These are phyloP conservation scores for Arctopsyche grandis DNA, from an alignment of 1,140 invertebrate genomes.

Conservation along the genomic window DNA sequence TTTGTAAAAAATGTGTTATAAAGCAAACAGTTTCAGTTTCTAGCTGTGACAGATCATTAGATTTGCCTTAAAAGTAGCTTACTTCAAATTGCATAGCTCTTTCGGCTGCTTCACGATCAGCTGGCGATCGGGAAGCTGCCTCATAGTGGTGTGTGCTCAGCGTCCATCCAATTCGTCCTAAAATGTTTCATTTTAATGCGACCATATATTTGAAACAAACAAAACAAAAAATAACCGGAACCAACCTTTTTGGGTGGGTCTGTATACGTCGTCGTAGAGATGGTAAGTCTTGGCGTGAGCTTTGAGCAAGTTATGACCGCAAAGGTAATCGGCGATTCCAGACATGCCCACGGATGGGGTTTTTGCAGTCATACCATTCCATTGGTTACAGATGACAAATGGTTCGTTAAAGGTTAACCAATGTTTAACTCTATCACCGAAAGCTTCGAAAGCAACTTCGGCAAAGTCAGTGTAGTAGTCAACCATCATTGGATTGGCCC, in stretches of 20 bases:
- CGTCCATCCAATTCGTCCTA: conserved; percentile 65
- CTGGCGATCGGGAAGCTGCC: conserved; percentile 58
- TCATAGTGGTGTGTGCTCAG: conserved; percentile 66
- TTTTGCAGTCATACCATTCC: conserved; percentile 57
- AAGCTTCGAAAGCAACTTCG: conserved; percentile 59
- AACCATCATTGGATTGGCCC: conserved; percentile 46
- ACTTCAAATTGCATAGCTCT: conserved; percentile 66
- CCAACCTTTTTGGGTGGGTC: too few relatives aligned
- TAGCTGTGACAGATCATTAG: neutral
- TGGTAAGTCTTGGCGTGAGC: conserved; percentile 68
- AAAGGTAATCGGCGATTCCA: conserved; percentile 64
- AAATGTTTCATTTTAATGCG: neutral
- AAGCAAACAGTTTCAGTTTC: neutral
- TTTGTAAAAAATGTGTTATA: conserved; percentile 54
- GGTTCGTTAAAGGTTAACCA: conserved; percentile 69
- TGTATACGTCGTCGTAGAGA: too few relatives aligned
- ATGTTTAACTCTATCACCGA: conserved; percentile 62
- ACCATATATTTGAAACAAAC: too few relatives aligned
- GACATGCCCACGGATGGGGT: conserved; percentile 59
- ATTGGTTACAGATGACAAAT: conserved; percentile 59
- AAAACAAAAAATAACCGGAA: neutral
- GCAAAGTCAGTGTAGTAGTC: conserved; percentile 66
- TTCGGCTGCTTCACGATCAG: conserved; percentile 64
- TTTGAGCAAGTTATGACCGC: conserved; percentile 65
- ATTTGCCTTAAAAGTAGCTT: too few relatives aligned